Base-by-base conservation (phyloP, 1,140 invertebrate genomes). In the Nasonia giraulti region DNA sequence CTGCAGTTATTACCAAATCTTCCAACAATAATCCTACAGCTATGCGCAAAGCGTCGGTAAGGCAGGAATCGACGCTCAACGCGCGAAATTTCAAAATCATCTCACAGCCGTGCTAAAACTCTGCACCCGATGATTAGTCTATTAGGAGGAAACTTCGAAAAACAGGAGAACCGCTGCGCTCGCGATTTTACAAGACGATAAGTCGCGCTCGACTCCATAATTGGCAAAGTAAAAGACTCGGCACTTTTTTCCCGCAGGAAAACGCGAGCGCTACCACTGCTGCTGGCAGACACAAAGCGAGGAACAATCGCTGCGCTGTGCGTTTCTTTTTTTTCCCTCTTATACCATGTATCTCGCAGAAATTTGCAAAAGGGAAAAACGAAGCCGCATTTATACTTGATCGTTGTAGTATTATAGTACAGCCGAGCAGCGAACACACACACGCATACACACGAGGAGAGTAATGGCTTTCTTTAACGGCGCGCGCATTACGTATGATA, bases 401-500 rank as follows among this genome's bases (percentile, higher is more conserved):
- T 44, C 40, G 8, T 44, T 37, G 4, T 37, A 37, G 33, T 37
- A 37, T 37, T 37, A 37, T 37, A 27, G 27, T 27, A 27, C 27
- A 40, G 37, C 37, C 7, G 37, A 40, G 37, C 7, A 40, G 55
- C 17, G 2, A 62, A 17, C 2, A 14, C 20, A 7, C 6, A 62
- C 4, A 14, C n/a, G n/a, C 20, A n/a, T n/a, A 71, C 27, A 33
- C 27, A 12, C 5, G 27, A n/a, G 11, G 11, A 40, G 37, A 75
- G 37, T 75, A 44, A 66, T 66, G 71, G 27, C 23, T 82, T 75
- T 37, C 73, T 44, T 75, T 50, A 73, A 44, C 37, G 31, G 31
- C 50, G n/a, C 74, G 8, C 7, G 74, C 81, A 84, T 86, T 87
- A 80, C 79, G 71, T 73, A 80, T 69, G 86, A 83, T 86, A 84